Conservation (phyloP, 2,113 vertebrate species). For the Hippocampus zosterae region DNA sequence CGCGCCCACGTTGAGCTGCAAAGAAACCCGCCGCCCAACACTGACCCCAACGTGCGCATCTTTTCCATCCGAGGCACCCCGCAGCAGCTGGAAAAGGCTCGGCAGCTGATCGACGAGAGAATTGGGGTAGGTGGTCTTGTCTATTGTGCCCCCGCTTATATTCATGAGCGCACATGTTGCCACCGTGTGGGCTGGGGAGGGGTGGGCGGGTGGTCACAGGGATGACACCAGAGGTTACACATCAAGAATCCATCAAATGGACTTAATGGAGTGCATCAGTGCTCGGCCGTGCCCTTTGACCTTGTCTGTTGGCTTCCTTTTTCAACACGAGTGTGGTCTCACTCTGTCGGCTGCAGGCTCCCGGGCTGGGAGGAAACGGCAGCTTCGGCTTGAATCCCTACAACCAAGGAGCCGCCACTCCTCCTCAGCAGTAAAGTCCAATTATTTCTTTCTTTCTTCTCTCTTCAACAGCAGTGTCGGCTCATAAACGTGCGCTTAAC, state of each 20-base stretch:
- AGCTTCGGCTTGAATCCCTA: conserved; percentile 89
- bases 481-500: background rate
- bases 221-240: conserved; percentile 70
- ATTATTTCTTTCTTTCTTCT: background rate
- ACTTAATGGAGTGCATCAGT: conserved; percentile 72
- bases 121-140: conserved; percentile 84
- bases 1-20: conserved; percentile 97
- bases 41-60: conserved; percentile 88
- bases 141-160: conserved; percentile 31
- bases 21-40: conserved; percentile 93
- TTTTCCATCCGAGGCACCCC: conserved; percentile 93
- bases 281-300: conserved; percentile 62
- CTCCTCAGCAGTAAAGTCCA: conserved; percentile 90
- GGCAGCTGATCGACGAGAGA: conserved; percentile 98
- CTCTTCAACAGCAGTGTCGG: background rate
- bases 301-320: conserved; percentile 62
- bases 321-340: conserved; percentile 70
- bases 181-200: conserved; percentile 31
- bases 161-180: conserved; percentile 71
- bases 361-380: conserved; percentile 81
- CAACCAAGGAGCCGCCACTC: conserved; percentile 85
- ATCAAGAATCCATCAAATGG: conserved; percentile 73
- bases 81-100: conserved; percentile 91
- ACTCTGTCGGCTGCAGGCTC: conserved; percentile 72
- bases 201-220: conserved; percentile 37